These are phyloP conservation scores for Gallinago paraguaiae DNA, from an alignment of 2,113 vertebrate genomes.

Conservation along the genomic window DNA sequence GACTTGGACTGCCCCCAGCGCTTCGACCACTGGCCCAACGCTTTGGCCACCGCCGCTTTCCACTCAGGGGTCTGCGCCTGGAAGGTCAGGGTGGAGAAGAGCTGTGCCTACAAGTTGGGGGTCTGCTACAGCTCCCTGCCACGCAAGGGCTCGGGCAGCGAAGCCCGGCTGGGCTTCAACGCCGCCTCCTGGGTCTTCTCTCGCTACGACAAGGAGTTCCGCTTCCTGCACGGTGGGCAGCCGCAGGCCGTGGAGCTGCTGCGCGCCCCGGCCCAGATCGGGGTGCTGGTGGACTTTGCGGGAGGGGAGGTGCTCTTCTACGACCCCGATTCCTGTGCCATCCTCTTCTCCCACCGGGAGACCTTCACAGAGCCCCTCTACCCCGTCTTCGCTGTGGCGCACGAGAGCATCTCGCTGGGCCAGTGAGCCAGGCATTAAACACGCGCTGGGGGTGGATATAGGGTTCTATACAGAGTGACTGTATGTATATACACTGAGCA, in stretches of 20 bases:
- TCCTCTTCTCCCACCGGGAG: constrained; percentile 77
- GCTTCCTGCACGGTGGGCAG: constrained; percentile 81
- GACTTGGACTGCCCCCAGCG: constrained; percentile 76
- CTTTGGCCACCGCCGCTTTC: constrained; percentile 79
- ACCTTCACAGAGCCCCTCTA: constrained; percentile 79
- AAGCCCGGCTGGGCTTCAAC: constrained; percentile 87
- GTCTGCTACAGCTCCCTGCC: constrained; percentile 85
- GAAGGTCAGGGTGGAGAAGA: constrained; percentile 83
- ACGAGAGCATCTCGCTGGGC: constrained; percentile 77
- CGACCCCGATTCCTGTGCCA: constrained; percentile 75
- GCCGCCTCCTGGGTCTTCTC: constrained; percentile 90
- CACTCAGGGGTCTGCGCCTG: constrained; percentile 83
- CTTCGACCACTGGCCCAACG: constrained; percentile 93
- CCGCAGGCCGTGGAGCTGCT: constrained; percentile 74
- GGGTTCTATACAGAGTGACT: background rate
- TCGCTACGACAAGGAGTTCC: constrained; percentile 84
- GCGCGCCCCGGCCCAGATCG: constrained; percentile 74
- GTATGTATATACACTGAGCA: background rate
- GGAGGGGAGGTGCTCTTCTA: constrained; percentile 87
- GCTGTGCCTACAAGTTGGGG: constrained; percentile 90
- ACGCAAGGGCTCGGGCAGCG: constrained; percentile 83
- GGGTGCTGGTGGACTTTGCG: constrained; percentile 85
- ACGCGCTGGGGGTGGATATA: background rate
- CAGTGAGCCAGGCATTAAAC: background rate
- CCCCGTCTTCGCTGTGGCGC: constrained; percentile 85